phyloP scores from a whole-genome alignment of 2,888 invertebrate species.

The Ormyrus nitidulus region DNA sequence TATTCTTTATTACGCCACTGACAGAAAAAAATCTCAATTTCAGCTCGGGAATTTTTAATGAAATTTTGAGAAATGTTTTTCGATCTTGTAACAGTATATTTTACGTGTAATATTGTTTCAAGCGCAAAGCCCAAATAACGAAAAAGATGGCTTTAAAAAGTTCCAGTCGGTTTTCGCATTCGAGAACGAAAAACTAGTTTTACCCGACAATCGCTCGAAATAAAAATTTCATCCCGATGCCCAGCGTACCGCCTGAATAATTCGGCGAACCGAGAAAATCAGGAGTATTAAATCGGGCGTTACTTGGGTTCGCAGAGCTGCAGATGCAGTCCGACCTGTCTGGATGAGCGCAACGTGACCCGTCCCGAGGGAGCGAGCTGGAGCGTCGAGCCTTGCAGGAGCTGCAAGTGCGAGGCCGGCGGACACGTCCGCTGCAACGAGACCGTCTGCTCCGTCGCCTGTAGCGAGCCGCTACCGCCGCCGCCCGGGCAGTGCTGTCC shows the following conservation, averaged over 20 bases:
- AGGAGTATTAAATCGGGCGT: background rate
- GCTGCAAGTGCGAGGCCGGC: conserved; percentile 68
- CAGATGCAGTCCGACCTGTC: conserved; percentile 68
- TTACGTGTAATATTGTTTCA: no score
- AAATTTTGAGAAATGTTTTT: no score
- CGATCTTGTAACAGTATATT: no score
- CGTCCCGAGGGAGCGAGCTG: conserved; percentile 69
- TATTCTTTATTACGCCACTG: no score
- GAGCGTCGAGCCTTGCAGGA: conserved; percentile 68
- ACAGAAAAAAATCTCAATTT: no score
- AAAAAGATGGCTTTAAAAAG: no score
- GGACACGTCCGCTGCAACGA: conserved; percentile 70
- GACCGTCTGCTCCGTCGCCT: conserved; percentile 69
- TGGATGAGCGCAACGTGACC: conserved; percentile 67
- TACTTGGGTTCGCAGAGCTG: conserved; percentile 63
- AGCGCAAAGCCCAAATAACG: no score
- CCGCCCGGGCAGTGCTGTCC: conserved; percentile 69
- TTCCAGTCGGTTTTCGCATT: no score
- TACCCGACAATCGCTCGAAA: no score
- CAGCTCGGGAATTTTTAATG: no score
- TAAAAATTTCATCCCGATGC: no score
- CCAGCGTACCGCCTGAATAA: background rate
- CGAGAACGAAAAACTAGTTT: no score
- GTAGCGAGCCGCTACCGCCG: conserved; percentile 67
- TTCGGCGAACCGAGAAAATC: background rate